A percentile compares a stretch with the other conserved stretches of the same genome.
phyloP scores from a whole-genome alignment of 2,888 invertebrate genomes.

The Thumatha senex region DNA sequence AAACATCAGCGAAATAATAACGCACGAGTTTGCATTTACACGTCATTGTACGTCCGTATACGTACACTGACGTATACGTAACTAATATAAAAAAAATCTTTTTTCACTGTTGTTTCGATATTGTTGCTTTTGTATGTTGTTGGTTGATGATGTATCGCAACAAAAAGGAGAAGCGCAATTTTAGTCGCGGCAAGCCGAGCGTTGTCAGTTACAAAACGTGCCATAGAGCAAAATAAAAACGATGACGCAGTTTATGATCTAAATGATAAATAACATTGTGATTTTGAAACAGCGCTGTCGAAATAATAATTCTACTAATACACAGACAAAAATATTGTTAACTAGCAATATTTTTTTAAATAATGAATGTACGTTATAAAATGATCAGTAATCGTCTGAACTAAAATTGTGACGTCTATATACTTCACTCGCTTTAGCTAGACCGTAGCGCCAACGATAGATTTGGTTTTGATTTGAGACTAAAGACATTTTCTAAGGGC shows the following conservation, averaged over 20 bases:
- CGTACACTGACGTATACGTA: too few relatives aligned
- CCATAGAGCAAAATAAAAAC: slow-evolving; percentile 33
- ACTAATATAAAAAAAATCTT: background rate
- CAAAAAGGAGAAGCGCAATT: slow-evolving; percentile 29
- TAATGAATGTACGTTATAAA: too few relatives aligned
- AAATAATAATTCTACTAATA: background rate
- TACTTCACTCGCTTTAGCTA: background rate
- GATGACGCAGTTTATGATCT: slow-evolving; percentile 38
- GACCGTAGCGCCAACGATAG: too few relatives aligned
- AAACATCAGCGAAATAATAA: background rate
- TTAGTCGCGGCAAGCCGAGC: slow-evolving; percentile 43
- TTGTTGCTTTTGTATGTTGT: slow-evolving; percentile 19
- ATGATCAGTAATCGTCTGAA: too few relatives aligned
- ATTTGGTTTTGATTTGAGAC: too few relatives aligned
- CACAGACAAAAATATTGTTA: background rate
- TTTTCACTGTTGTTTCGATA: background rate
- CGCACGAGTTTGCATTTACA: background rate
- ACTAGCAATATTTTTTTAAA: too few relatives aligned
- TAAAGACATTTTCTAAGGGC: too few relatives aligned
- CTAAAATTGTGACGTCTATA: background rate
- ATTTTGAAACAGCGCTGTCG: background rate
- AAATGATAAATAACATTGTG: background rate
- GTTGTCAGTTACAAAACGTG: slow-evolving; percentile 44
- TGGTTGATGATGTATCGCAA: slow-evolving; percentile 39
- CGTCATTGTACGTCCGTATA: background rate